Evolutionary conservation across 2,888 invertebrate genomes (phyloP), one percentile per base, ranked within the genome.

Genomic region (Chrysotoxum bicinctum): DNA sequence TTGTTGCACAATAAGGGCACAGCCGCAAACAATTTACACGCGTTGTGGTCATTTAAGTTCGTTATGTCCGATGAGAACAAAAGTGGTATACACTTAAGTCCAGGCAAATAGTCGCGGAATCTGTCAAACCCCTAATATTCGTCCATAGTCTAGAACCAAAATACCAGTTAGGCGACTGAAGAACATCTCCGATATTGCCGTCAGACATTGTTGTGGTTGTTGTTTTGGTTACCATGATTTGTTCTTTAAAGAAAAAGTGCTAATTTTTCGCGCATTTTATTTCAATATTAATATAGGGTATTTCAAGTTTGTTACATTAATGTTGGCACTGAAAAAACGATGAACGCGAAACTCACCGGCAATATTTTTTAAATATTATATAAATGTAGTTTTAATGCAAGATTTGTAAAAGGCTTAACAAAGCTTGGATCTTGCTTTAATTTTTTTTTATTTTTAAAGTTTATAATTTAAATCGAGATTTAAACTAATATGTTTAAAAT

Each of bases 21-120:
- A 73, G 73, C 72, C 62, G 81, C 81, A 77, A 77, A 69, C 81
- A 77, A 85, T 85, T 85, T 85, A 69, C 85, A 85, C 85, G 72
- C 85, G 72, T 81, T 77, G 66, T 69, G 66, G 62, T 80, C 35
- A 62, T 69, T 83, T 54, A 14, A 45, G 60, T 54, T 73, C 68
- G 45, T 73, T 68, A 54, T 58, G 80, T 52, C 68, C 40, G 72
- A 77, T 85, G 85, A 73, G 81, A 81, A 81, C 45, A 80, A 64
- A 64, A 64, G 30, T 45, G 62, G 35, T 72, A 62, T 72, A 62
- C 60, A 66, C 66, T 73, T 72, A 72, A 81, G n/a, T 43, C 45
- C 30, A 64, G 45, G 26, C 64, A 64, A 72, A 78, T 48, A 70
- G 74, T 43, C 64, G 66, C 66, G 62, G 45, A 72, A 66, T 72